Conservation (phyloP, 1,140 invertebrate species). For the Philotrypesis tridentata region DNA sequence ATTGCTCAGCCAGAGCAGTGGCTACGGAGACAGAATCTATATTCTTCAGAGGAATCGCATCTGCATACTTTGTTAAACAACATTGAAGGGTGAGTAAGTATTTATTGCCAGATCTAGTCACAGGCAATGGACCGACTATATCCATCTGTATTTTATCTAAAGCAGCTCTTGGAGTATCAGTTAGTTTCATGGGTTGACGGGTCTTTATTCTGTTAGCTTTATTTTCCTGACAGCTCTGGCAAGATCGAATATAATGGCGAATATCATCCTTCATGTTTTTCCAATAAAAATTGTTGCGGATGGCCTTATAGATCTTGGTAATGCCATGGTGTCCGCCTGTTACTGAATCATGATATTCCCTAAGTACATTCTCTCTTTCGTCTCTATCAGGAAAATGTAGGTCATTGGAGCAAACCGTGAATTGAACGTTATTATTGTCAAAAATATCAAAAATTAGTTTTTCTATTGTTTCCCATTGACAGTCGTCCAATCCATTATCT, state of each 20-base stretch:
- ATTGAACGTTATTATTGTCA: slow-evolving; percentile 3
- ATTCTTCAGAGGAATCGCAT: slow-evolving; percentile 35
- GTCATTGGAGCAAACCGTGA: slow-evolving; percentile 3
- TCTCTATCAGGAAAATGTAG: slow-evolving; percentile 20
- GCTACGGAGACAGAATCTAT: slow-evolving; percentile 22
- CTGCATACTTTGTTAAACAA: slow-evolving; percentile 59
- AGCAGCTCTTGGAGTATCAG: slow-evolving; percentile 17
- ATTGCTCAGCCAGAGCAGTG: slow-evolving; percentile 50
- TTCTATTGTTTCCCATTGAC: background rate
- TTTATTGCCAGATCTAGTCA: background rate
- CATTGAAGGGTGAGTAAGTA: slow-evolving; percentile 29
- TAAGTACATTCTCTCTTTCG: slow-evolving; percentile 60
- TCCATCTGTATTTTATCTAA: slow-evolving; percentile 36
- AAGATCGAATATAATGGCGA: slow-evolving; percentile 44
- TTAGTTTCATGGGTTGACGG: slow-evolving; percentile 33
- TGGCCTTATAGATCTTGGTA: slow-evolving; percentile 59
- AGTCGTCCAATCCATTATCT: background rate
- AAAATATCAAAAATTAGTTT: slow-evolving; percentile 20
- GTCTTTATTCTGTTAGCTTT: too few relatives aligned
- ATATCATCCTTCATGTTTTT: background rate
- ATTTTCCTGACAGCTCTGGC: slow-evolving; percentile 51
- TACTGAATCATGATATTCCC: slow-evolving; percentile 60
- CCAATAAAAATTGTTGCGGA: slow-evolving; percentile 12
- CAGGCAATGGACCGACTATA: slow-evolving; percentile 26
- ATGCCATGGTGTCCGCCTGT: slow-evolving; percentile 62